phyloP scores from a whole-genome alignment of 1,140 invertebrate genomes.

The Aradophagus sp. region DNA sequence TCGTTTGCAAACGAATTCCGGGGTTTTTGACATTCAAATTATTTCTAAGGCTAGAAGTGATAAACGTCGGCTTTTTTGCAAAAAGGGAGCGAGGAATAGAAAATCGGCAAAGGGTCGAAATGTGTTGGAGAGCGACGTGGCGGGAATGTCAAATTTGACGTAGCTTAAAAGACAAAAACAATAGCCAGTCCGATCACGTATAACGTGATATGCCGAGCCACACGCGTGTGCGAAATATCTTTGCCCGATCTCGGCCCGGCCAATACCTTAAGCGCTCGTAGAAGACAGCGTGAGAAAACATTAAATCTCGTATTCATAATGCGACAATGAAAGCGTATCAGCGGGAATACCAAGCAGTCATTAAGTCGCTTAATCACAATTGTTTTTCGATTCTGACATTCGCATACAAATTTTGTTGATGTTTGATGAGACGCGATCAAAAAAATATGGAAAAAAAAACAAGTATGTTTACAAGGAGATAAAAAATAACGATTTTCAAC shows the following conservation, averaged over 20 bases:
- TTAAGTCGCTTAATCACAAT: slow-evolving; percentile 34
- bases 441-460: no score
- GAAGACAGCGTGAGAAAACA: slow-evolving; percentile 55
- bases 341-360: slow-evolving; percentile 33
- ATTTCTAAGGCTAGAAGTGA: no score
- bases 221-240: slow-evolving; percentile 48
- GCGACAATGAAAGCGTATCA: slow-evolving; percentile 45
- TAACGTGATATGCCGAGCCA: slow-evolving; percentile 22
- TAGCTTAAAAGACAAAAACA: slow-evolving; percentile 14
- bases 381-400: slow-evolving; percentile 7
- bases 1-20: no score
- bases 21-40: no score
- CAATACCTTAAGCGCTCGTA: slow-evolving; percentile 32
- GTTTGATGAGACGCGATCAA: no score
- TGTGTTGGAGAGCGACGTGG: no score
- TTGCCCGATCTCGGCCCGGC: slow-evolving; percentile 25
- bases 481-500: no score
- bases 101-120: not conserved
- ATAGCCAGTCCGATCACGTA: slow-evolving; percentile 42
- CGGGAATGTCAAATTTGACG: slow-evolving; percentile 21
- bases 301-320: slow-evolving; percentile 51
- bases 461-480: no score
- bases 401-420: slow-evolving; percentile 16
- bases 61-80: not conserved
- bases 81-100: no score